A percentile compares a stretch with the other conserved stretches of the same genome.
These are phyloP conservation scores for Yponomeuta evonymella DNA, from an alignment of 2,888 invertebrate species.

Conservation along the genomic window DNA sequence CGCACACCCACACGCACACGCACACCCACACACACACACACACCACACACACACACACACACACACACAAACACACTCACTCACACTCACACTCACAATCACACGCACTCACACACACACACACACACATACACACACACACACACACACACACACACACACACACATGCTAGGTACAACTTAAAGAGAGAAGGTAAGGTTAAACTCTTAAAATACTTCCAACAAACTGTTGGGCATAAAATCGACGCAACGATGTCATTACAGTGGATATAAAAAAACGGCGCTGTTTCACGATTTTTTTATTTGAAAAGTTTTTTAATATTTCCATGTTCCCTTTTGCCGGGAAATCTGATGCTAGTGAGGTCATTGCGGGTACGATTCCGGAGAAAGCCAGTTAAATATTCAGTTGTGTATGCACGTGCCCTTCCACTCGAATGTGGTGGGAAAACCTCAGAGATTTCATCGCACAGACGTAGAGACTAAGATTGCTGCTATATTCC, in stretches of 20 bases:
- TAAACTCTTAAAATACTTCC: background rate
- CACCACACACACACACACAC: too few species aligned
- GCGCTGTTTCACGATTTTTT: slow-evolving; percentile 26
- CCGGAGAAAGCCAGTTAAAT: slow-evolving; percentile 40
- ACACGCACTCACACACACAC: too few species aligned
- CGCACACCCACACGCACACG: too few species aligned
- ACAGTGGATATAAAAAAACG: slow-evolving; percentile 17
- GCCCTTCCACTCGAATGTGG: background rate
- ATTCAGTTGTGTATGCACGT: slow-evolving; percentile 35
- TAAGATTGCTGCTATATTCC: too few species aligned
- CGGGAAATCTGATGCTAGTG: slow-evolving; percentile 34
- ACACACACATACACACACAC: too few species aligned
- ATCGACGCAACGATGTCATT: slow-evolving; percentile 8
- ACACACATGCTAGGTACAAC: too few species aligned
- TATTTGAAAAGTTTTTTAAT: slow-evolving; percentile 25
- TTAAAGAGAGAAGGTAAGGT: too few species aligned
- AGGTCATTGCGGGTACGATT: slow-evolving; percentile 30
- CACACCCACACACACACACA: too few species aligned
- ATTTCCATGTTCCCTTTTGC: slow-evolving; percentile 29
- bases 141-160: too few species aligned
- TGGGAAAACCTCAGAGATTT: background rate
- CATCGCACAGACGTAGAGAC: background rate
- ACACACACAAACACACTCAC: too few species aligned
- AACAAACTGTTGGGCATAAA: background rate
- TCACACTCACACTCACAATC: too few species aligned